phyloP scores from a whole-genome alignment of 2,797 vertebrate species.

The Streptopelia turtur region DNA sequence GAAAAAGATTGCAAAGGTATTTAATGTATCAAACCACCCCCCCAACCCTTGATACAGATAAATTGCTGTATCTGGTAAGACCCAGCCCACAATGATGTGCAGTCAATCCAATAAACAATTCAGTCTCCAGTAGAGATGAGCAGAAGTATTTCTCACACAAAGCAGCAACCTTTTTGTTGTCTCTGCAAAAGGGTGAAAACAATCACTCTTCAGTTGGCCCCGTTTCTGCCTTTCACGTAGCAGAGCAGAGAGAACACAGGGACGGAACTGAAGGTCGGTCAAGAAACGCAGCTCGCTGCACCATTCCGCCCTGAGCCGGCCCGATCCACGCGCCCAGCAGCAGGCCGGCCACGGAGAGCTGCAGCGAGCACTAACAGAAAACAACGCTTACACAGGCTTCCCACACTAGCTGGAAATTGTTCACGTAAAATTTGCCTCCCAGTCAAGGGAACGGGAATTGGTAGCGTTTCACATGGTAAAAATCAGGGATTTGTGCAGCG shows the following conservation, averaged over 20 bases:
- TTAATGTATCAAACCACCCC: conserved; percentile 51
- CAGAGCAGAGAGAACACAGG: not conserved
- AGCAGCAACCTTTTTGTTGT: conserved; percentile 15
- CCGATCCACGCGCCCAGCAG: not conserved
- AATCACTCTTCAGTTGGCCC: conserved; percentile 10
- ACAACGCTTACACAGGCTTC: not conserved
- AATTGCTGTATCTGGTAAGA: conserved; percentile 75
- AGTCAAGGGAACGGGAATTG: not conserved
- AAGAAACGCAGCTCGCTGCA: conserved; percentile 43
- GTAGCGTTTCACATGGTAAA: not conserved
- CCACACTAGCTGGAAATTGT: not conserved
- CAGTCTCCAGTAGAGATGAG: conserved; percentile 24
- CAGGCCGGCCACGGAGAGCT: not conserved
- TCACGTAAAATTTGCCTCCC: not conserved
- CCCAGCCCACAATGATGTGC: conserved; percentile 63
- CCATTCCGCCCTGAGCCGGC: not conserved
- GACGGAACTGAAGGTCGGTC: conserved; percentile 27
- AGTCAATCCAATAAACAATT: conserved; percentile 72
- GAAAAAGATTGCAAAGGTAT: conserved; percentile 42
- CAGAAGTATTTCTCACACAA: conserved; percentile 52
- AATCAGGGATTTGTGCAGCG: not conserved
- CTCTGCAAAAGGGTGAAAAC: conserved; percentile 48
- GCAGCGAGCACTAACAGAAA: not conserved
- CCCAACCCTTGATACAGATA: conserved; percentile 29
- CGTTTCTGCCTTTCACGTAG: not conserved